These are phyloP conservation scores for Anguilla pacifica DNA, from an alignment of 2,797 vertebrate genomes.

Conservation along the genomic window DNA sequence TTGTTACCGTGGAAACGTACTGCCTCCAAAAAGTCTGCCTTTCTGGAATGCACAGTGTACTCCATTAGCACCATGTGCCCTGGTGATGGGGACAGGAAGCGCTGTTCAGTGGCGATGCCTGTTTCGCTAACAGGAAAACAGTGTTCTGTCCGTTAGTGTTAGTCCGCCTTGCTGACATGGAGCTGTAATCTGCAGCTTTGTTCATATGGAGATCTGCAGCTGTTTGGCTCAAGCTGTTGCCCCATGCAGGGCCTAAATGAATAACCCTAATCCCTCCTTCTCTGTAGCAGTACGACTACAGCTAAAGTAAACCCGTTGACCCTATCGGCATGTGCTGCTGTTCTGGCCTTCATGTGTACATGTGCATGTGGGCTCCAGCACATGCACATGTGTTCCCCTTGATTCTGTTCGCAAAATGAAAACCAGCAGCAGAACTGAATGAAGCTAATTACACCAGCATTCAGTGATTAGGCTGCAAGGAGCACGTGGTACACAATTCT, in stretches of 20 bases:
- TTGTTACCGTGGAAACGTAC: neutral
- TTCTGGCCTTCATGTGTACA: constrained; percentile 25
- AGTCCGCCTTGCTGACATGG: neutral
- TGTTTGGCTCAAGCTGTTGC: constrained; percentile 68
- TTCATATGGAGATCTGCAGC: constrained; percentile 64
- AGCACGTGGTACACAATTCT: constrained; percentile 41
- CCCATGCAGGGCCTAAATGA: constrained; percentile 73
- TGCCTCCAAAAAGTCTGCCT: neutral
- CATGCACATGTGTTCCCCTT: constrained; percentile 32
- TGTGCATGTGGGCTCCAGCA: constrained; percentile 37
- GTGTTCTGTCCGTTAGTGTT: neutral
- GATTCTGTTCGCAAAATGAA: constrained; percentile 43
- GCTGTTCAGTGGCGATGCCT: neutral
- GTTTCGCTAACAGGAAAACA: neutral
- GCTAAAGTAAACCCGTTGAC: neutral
- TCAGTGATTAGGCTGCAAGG: constrained; percentile 47
- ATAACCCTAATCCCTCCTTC: constrained; percentile 47
- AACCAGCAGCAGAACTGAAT: constrained; percentile 39
- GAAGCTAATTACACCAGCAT: constrained; percentile 50
- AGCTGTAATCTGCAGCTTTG: neutral
- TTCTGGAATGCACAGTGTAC: neutral
- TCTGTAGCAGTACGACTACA: neutral
- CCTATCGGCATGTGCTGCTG: constrained; percentile 16
- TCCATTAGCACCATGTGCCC: neutral
- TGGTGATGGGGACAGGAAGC: neutral